Evolutionary conservation across 2,888 invertebrate species (phyloP).

Genomic region (Folsomia candida): DNA sequence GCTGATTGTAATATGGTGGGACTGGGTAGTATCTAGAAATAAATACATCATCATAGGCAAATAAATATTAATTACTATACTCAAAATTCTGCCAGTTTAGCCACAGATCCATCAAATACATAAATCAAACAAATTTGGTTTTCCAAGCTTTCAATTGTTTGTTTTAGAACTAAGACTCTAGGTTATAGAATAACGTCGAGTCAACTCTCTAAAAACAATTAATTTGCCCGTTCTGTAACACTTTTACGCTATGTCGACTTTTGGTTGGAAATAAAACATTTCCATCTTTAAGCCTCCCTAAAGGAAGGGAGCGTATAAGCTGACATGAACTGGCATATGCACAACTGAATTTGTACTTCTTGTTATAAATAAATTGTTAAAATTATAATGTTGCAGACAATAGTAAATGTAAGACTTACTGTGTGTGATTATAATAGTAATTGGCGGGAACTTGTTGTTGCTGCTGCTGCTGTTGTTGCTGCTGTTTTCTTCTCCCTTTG

Average conservation of each 20-base stretch:
- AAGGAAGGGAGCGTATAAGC: slow-evolving; percentile 8
- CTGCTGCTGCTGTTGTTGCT: slow-evolving; percentile 33
- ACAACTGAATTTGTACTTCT: no score
- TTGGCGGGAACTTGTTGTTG: slow-evolving; percentile 28
- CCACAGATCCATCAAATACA: no score
- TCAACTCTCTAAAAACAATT: slow-evolving; percentile 16
- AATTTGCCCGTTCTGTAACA: slow-evolving; percentile 14
- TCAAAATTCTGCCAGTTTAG: not conserved
- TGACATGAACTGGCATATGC: slow-evolving; percentile 10
- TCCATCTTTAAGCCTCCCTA: not conserved
- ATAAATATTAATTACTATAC: not conserved
- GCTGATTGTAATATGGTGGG: slow-evolving; percentile 34
- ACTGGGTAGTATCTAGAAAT: not conserved
- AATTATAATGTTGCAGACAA: not conserved
- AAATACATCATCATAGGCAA: not conserved
- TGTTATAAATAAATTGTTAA: not conserved
- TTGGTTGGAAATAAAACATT: slow-evolving; percentile 16
- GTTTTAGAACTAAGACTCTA: slow-evolving; percentile 15
- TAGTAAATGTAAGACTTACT: slow-evolving; percentile 14
- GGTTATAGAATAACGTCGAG: slow-evolving; percentile 1
- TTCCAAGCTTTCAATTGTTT: no score
- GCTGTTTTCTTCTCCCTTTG: slow-evolving; percentile 26
- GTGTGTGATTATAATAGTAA: slow-evolving; percentile 22
- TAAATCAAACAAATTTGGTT: no score
- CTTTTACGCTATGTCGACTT: slow-evolving; percentile 4